Conservation (phyloP, 2,888 invertebrate genomes). For the Melanostoma scalare region DNA sequence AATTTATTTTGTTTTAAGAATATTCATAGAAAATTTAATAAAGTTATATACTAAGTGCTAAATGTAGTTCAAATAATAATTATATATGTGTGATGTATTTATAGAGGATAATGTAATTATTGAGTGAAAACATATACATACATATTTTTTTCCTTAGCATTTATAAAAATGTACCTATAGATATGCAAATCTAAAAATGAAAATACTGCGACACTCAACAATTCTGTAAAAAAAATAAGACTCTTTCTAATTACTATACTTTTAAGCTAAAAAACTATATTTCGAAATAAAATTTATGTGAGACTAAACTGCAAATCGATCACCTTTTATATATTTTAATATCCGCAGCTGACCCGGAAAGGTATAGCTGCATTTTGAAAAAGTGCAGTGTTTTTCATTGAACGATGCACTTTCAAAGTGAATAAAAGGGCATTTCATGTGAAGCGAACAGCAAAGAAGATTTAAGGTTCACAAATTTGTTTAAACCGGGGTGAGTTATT, state of each 20-base stretch:
- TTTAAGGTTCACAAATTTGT: no score
- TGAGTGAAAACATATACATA: constrained; percentile 50
- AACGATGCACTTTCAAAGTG: no score
- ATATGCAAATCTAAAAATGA: constrained; percentile 49
- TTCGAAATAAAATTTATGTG: constrained; percentile 69
- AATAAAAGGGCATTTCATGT: no score
- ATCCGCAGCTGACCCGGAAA: no score
- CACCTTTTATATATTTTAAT: not conserved
- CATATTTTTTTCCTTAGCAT: constrained; percentile 51
- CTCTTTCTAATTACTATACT: constrained; percentile 12
- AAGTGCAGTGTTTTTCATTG: no score
- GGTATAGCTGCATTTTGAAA: no score
- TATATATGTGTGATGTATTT: constrained; percentile 53
- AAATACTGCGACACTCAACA: constrained; percentile 15
- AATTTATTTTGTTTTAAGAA: constrained; percentile 4
- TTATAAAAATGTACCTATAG: constrained; percentile 54
- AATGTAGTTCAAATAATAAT: constrained; percentile 18
- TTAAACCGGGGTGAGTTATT: no score
- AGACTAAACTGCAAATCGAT: constrained; percentile 46
- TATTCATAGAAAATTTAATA: not conserved
- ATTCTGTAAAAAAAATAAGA: constrained; percentile 31
- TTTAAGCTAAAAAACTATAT: constrained; percentile 56
- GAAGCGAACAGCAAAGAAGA: no score
- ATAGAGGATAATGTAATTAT: constrained; percentile 47
- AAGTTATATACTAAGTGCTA: constrained; percentile 30